Evolutionary conservation across 2,797 vertebrate genomes (phyloP).

Genomic region (Adelosebastes latens): DNA sequence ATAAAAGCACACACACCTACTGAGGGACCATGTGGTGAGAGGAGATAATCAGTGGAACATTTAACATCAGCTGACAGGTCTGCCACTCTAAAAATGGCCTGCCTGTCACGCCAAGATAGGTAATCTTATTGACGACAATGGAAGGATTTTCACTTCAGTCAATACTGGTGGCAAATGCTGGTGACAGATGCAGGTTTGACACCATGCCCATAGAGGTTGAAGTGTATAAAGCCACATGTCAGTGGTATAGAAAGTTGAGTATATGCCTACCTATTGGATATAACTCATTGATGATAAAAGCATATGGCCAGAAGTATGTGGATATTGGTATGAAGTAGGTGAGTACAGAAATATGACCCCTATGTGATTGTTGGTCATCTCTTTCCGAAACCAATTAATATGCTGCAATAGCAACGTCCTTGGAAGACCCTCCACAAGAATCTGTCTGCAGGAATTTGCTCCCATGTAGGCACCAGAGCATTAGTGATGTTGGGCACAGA

Average conservation of each 20-base stretch:
- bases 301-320: not conserved
- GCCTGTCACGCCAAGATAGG: conserved; percentile 1
- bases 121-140: conserved; percentile 1
- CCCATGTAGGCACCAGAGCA: not conserved
- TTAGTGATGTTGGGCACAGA: not conserved
- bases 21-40: conserved; percentile 26
- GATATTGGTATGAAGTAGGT: not conserved
- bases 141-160: conserved; percentile 1
- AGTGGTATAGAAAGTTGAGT: not conserved
- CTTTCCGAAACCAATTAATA: not conserved
- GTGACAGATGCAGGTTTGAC: not conserved
- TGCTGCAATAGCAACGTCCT: not conserved
- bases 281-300: not conserved
- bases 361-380: not conserved
- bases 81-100: conserved; percentile 27
- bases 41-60: conserved; percentile 47
- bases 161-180: not conserved
- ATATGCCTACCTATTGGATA: not conserved
- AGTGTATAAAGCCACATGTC: not conserved
- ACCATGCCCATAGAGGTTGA: not conserved
- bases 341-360: not conserved
- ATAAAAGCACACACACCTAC: not conserved
- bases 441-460: not conserved
- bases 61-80: conserved; percentile 34
- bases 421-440: not conserved